Evolutionary conservation across 2,797 vertebrate genomes (phyloP).

Genomic region (Gallinago nigripennis): DNA sequence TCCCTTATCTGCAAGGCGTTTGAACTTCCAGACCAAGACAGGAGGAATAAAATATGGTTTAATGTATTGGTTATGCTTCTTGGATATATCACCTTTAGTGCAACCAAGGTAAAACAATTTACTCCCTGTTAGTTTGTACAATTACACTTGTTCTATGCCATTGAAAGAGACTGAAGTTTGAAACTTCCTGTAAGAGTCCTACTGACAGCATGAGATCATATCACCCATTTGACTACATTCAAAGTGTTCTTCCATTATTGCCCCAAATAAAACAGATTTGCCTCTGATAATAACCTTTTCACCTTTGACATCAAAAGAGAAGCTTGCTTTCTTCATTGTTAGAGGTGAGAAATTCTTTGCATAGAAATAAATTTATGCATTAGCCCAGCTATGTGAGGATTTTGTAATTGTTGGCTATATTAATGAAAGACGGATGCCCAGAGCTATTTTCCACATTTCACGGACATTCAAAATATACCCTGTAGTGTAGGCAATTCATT

Average conservation of each 20-base stretch:
- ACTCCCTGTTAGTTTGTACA: not conserved
- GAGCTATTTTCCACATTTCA: not conserved
- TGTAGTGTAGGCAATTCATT: fast-evolving
- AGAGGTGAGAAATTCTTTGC: not conserved
- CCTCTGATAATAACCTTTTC: not conserved
- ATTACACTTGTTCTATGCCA: not conserved
- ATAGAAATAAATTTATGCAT: fast-evolving
- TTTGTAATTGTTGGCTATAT: not conserved
- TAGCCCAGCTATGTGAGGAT: not conserved
- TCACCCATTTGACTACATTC: not conserved
- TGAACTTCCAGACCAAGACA: not conserved
- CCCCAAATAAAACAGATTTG: not conserved
- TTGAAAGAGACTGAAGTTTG: not conserved
- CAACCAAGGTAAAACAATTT: not conserved
- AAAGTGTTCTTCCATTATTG: not conserved
- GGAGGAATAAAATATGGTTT: not conserved
- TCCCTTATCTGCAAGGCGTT: not conserved
- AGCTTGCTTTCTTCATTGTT: not conserved
- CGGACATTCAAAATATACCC: not conserved
- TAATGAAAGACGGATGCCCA: not conserved
- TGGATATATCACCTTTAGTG: not conserved
- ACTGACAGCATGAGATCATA: not conserved
- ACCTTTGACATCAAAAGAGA: not conserved
- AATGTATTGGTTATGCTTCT: not conserved
- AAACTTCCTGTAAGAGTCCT: not conserved